These are phyloP conservation scores for Halichoerus grypus DNA, from an alignment of 2,113 vertebrate genomes.

Conservation along the genomic window DNA sequence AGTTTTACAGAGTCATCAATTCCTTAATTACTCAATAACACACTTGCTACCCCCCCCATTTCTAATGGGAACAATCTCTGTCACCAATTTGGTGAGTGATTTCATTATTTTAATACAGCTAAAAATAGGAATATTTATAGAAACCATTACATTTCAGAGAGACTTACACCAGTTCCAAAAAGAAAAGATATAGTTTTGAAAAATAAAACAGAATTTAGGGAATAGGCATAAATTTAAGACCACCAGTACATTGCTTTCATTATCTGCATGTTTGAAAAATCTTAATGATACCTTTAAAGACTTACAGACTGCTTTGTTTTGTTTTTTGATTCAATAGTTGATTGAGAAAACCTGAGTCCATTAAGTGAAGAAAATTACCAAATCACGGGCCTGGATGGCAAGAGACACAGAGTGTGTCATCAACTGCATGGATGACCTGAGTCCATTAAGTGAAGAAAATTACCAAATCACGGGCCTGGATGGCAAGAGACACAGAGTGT, in stretches of 20 bases:
- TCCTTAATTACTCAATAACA: constrained; percentile 10
- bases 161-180: neutral
- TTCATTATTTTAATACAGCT: constrained; percentile 29
- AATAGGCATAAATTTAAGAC: neutral
- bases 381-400: neutral
- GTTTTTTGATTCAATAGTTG: neutral
- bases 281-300: neutral
- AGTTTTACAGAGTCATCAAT: constrained; percentile 38
- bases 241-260: neutral
- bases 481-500: neutral
- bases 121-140: constrained; percentile 1
- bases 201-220: neutral
- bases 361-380: neutral
- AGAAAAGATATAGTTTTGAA: neutral
- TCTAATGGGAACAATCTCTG: constrained; percentile 36
- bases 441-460: constrained; percentile 5
- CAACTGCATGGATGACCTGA: neutral
- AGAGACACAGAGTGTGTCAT: neutral
- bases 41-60: neutral
- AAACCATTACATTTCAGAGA: neutral
- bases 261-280: neutral
- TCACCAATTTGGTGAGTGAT: neutral
- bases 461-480: neutral
- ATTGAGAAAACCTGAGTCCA: neutral
- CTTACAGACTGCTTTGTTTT: neutral